phyloP scores from a whole-genome alignment of 2,888 invertebrate genomes.

The Rhimphoctona megacephalus region DNA sequence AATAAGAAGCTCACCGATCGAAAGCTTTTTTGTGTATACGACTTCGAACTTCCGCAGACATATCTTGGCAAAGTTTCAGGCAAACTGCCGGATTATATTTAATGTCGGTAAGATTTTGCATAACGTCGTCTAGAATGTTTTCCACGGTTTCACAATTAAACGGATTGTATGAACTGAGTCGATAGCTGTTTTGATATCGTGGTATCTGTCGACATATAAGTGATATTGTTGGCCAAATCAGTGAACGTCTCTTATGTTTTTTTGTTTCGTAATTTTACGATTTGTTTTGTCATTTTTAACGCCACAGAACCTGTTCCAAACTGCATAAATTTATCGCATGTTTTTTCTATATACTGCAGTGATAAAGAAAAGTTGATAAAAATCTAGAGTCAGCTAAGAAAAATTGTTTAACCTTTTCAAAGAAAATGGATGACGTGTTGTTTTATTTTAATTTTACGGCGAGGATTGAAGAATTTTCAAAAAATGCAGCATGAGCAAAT shows the following conservation, averaged over 20 bases:
- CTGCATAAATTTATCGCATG: too few species aligned
- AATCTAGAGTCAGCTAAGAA: neutral
- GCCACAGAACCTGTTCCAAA: too few species aligned
- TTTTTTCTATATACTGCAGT: neutral
- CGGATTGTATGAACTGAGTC: constrained; percentile 72
- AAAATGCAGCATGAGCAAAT: too few species aligned
- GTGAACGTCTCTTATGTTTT: neutral
- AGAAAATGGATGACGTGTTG: too few species aligned
- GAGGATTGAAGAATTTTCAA: neutral
- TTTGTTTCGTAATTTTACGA: neutral
- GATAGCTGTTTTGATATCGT: constrained; percentile 79
- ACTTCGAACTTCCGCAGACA: constrained; percentile 73
- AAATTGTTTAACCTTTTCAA: neutral
- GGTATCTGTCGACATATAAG: constrained; percentile 72
- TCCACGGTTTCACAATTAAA: constrained; percentile 73
- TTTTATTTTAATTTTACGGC: too few species aligned
- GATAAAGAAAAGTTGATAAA: constrained; percentile 6
- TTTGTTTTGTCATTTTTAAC: too few species aligned
- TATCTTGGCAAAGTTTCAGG: constrained; percentile 72
- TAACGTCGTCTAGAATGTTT: constrained; percentile 73
- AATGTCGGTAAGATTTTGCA: constrained; percentile 71
- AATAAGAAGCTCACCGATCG: constrained; percentile 72
- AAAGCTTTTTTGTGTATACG: constrained; percentile 75
- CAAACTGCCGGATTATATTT: constrained; percentile 73
- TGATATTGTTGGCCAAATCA: neutral